A percentile compares a stretch with the other conserved stretches of the same genome.
Conservation (phyloP, 2,113 vertebrate genomes). For the Alces alces region DNA sequence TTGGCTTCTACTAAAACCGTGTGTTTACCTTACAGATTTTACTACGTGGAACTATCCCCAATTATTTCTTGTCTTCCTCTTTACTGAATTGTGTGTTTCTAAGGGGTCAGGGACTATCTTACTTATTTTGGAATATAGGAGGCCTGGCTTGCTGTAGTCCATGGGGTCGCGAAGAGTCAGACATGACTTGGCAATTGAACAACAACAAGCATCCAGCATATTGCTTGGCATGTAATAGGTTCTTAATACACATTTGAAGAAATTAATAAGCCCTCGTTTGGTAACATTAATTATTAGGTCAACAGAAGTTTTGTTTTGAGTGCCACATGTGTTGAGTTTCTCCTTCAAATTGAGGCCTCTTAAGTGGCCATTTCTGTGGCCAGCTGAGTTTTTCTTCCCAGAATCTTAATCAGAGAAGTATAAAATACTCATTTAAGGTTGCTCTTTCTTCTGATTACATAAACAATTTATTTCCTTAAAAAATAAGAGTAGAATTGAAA, state of each 20-base stretch:
- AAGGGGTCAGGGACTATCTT: background rate
- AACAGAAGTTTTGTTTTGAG: conserved; percentile 24
- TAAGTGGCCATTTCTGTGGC: background rate
- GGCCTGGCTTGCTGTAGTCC: background rate
- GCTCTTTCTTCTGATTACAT: background rate
- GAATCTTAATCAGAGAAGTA: background rate
- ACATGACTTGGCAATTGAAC: background rate
- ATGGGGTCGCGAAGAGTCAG: background rate
- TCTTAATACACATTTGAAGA: conserved; percentile 22
- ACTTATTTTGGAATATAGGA: conserved; percentile 1
- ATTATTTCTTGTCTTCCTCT: background rate
- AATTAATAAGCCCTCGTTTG: background rate
- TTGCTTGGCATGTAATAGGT: background rate
- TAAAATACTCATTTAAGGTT: conserved; percentile 22
- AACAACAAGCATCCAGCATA: background rate
- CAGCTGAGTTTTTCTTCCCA: conserved; percentile 7
- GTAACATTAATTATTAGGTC: background rate
- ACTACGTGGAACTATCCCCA: background rate
- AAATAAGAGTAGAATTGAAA: conserved; percentile 28
- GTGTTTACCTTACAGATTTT: background rate
- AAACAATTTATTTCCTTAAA: conserved; percentile 29
- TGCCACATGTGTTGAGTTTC: background rate
- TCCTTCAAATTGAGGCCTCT: background rate
- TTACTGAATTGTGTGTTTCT: background rate
- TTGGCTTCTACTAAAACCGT: background rate